A percentile compares a stretch with the other conserved stretches of the same genome.
Conservation (phyloP, 2,888 invertebrate species). For the Sesia apiformis region DNA sequence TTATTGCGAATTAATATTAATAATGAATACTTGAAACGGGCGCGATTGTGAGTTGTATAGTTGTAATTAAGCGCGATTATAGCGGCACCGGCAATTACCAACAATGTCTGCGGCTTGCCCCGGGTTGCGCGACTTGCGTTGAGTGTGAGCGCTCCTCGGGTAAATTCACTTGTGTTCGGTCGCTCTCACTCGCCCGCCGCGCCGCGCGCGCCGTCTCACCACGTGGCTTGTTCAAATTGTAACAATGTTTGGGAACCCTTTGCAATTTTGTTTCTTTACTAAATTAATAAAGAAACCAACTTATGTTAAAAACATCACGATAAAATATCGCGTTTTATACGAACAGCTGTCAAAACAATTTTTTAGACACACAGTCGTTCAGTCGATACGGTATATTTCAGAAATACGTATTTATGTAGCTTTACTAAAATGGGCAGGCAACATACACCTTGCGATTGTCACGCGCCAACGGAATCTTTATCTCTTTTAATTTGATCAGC, state of each 20-base stretch:
- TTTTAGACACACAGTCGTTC: no score
- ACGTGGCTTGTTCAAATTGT: neutral
- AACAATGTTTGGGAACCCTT: neutral
- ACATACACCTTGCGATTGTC: no score
- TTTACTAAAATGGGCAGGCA: no score
- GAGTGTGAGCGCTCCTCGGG: neutral
- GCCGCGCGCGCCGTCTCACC: neutral
- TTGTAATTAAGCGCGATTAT: conserved; percentile 67
- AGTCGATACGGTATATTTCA: no score
- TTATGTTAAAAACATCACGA: no score
- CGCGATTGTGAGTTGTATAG: conserved; percentile 61
- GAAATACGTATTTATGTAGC: no score
- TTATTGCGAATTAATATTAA: conserved; percentile 64
- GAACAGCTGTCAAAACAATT: no score
- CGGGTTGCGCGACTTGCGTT: neutral
- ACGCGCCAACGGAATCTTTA: no score
- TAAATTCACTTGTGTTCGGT: neutral
- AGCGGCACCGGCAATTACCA: conserved; percentile 54
- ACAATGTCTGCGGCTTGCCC: conserved; percentile 38
- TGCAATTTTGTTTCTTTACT: neutral
- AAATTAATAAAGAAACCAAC: no score
- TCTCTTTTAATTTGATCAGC: no score
- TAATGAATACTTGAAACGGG: conserved; percentile 63
- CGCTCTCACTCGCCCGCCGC: neutral
- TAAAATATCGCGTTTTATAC: no score